A percentile compares a stretch with the other conserved stretches of the same genome.
Evolutionary conservation across 1,140 invertebrate species (phyloP).

Genomic region (Latrodectus geometricus): DNA sequence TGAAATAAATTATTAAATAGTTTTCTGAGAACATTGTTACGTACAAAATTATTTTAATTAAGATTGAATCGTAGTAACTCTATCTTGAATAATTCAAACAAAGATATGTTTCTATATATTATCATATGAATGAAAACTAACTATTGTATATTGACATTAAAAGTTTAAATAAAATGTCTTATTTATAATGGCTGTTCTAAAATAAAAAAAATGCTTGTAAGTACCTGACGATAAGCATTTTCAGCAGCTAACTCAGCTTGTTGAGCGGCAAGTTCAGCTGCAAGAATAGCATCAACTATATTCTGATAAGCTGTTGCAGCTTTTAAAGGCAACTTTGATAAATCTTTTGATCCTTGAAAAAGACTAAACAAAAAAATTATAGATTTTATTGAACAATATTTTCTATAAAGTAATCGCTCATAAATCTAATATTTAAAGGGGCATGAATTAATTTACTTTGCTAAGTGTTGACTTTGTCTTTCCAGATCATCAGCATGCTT

Average conservation of each 20-base stretch:
- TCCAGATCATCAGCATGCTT: constrained; percentile 77
- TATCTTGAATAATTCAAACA: no score
- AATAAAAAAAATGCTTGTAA: constrained; percentile 45
- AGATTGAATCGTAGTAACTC: no score
- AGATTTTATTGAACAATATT: background rate
- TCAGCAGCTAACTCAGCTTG: constrained; percentile 77
- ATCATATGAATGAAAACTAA: no score
- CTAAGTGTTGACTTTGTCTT: constrained; percentile 69
- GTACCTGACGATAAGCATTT: constrained; percentile 73
- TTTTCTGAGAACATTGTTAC: background rate
- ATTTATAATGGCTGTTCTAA: background rate
- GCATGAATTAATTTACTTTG: constrained; percentile 33
- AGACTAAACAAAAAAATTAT: constrained; percentile 41
- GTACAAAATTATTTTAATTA: no score
- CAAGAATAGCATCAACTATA: constrained; percentile 78
- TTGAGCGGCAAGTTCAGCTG: constrained; percentile 75
- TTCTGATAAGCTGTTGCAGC: constrained; percentile 85
- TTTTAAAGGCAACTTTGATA: constrained; percentile 74
- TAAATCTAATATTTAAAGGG: background rate
- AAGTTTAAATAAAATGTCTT: background rate
- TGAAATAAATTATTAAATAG: background rate
- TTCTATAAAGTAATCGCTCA: background rate
- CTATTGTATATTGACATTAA: background rate
- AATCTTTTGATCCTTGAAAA: constrained; percentile 64
- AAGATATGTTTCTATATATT: no score